Evolutionary conservation across 2,113 vertebrate species (phyloP), one percentile per base, ranked within the genome.

Genomic region (Stigmatopora argus): DNA sequence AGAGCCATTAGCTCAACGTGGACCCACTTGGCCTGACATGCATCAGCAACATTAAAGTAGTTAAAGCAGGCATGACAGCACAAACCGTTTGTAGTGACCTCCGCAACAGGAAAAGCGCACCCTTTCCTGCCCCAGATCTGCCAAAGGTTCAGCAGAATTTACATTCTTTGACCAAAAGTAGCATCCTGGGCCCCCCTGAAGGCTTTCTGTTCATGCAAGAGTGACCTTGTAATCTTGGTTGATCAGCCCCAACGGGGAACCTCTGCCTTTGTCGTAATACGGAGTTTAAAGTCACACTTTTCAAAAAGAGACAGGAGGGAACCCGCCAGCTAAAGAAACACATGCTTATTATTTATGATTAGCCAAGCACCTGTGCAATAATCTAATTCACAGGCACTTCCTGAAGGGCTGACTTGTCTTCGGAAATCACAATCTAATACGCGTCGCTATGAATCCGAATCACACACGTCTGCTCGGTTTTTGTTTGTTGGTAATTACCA

Each of bases 61-160:
- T 78, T 72, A 74, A 58, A 58, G 71, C 41, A 76, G 65, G 65
- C 68, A 77, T 66, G 65, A 64, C 62, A 74, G 71, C 66, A 69
- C 62, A 86, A 77, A 75, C 69, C 3, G 60, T 66, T 58, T 84
- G 71, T 15, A 17, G 65, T 71, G 72, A 78, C 66, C 45, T 75
- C 63, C 44, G 60, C 74, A 80, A 82, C 87, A 90, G 88, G 89
- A 91, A 90, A 78, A 72, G 65, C 67, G 76, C 88, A 83, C 86
- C 86, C 86, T 88, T 90, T 87, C 89, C 90, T 85, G 83, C 51
- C 64, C 73, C 47, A 70, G 63, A 87, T 83, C 75, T 76, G 73
- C 84, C 84, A 83, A 56, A 75, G 73, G 77, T 51, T 69, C 73
- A 62, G 71, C 72, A 86, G 82, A 1, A 78, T 75, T 87, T 85